Base-by-base conservation (phyloP, 2,888 invertebrate species). In the Strigamia transsilvanica region DNA sequence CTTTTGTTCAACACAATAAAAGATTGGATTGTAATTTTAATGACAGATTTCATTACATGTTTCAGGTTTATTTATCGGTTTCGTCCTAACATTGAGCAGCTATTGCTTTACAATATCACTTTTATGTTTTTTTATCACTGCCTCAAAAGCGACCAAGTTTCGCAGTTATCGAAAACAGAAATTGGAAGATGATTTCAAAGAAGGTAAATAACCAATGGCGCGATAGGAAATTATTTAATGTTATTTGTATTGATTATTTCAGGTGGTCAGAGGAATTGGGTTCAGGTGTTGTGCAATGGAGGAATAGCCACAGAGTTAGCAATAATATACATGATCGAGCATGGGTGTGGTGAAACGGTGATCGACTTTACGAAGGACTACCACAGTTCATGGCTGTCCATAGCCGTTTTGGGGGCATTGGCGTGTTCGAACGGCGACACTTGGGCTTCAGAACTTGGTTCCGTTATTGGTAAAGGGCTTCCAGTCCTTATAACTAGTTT, bases 361-460 rank as follows among this genome's bases (percentile, higher is more conserved):
- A 91, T 97, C 77, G 93, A 96, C 88, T 96, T 96, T 88, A 87
- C 89, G 2, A 90, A 90, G 82, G 91, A 93, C 85, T 95, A 95
- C 86, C 90, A 85, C 18, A 85, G 87, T 32, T 94, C 95, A 3
- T 95, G 94, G 94, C 89, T 95, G n/a, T 91, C 93, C 3, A 89
- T 94, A 85, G 94, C 93, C 41, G 91, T 95, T 81, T 89, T 96
- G 85, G 93, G 93, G 85, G 91, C 94, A 0, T 90, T 95, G 85
- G 92, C 94, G 15, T 94, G 94, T 86, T 93, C 93, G 85, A 94
- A 93, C 87, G 96, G 96, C 0, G 97, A 97, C 86, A 97, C 96
- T 0, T 95, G 95, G 93, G 94, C 96, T 79, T 96, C 95, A 51
- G 97, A 97, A 89, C 87, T 97, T 21, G 96, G 95, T 1, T 91